Base-by-base conservation (phyloP, 1,140 invertebrate genomes). In the Tenebrio molitor region DNA sequence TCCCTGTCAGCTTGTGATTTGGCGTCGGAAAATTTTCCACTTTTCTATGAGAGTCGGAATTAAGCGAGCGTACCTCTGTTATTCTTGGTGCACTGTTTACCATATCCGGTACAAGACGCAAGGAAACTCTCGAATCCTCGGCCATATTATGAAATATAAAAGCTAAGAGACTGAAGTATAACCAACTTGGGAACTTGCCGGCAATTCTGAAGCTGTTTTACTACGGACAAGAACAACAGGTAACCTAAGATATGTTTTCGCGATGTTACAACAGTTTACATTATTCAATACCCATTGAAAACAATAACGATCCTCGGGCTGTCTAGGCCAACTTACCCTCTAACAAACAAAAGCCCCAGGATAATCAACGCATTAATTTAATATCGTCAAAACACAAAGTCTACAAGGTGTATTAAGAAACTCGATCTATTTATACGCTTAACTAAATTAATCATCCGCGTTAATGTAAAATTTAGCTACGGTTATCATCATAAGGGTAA, bases 211-310 rank as follows among this genome's bases (percentile, higher is more conserved):
- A n/a, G 21, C 23, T 58, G 50, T 58, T 58, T 58, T 58, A 58
- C 50, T 58, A 41, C 42, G 19, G 12, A 25, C 15, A 44, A 44
- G 23, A 66, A 66, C 64, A 66, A 66, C 64, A 66, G 64, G 64
- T 44, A 66, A 66, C 64, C 64, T 41, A 66, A 66, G 36, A 66
- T 42, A 66, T 42, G 64, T 66, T 66, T 41, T 42, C 64, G 19
- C 19, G 19, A 44, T 66, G 42, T 44, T 66, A 44, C 42, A 66
- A 44, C 42, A 66, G 23, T 44, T 44, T 66, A 41, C 64, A 66
- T 66, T 66, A 66, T 66, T 66, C 36, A 66, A 66, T 66, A 66
- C 21, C 34, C 36, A 66, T 44, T 66, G 64, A 42, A 66, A 66
- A 66, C 17, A 23, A 41, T 66, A 66, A 66, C 36, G 64, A 41